Evolutionary conservation across 2,888 invertebrate species (phyloP).

Genomic region (Imbricaverruca yamaguchii): DNA sequence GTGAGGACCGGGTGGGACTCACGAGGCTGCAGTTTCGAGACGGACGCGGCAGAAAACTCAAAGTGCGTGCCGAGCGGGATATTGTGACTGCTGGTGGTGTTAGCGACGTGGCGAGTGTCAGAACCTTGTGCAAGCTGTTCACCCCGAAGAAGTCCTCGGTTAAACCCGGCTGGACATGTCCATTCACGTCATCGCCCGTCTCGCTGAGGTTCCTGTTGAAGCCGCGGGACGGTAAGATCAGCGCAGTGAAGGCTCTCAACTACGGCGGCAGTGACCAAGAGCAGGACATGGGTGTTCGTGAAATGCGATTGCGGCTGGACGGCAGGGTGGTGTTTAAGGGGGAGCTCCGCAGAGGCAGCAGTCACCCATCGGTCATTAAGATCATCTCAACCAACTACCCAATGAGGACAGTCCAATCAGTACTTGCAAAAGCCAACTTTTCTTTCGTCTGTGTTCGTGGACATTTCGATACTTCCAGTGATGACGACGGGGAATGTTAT

Average conservation of each 20-base stretch:
- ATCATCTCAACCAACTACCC: not conserved
- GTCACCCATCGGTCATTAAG: not conserved
- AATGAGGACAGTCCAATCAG: no score
- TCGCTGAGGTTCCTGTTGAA: not conserved
- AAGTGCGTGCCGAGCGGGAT: not conserved
- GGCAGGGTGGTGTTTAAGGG: not conserved
- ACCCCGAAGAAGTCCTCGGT: not conserved
- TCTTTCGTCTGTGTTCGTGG: no score
- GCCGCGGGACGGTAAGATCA: not conserved
- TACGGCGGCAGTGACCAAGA: not conserved
- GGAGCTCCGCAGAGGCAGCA: not conserved
- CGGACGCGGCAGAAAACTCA: not conserved
- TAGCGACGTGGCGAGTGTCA: not conserved
- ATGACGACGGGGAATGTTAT: no score
- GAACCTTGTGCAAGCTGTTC: slow-evolving; percentile 6
- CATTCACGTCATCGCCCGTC: not conserved
- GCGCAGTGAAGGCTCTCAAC: slow-evolving; percentile 6
- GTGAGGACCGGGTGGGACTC: not conserved
- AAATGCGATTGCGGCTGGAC: not conserved
- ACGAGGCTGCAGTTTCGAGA: not conserved
- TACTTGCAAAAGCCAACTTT: no score
- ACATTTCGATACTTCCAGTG: no score
- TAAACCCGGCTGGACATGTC: not conserved
- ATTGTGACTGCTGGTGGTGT: not conserved
- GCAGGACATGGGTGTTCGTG: not conserved